Conservation (phyloP, 1,140 invertebrate species). For the Bombus soroeensis region DNA sequence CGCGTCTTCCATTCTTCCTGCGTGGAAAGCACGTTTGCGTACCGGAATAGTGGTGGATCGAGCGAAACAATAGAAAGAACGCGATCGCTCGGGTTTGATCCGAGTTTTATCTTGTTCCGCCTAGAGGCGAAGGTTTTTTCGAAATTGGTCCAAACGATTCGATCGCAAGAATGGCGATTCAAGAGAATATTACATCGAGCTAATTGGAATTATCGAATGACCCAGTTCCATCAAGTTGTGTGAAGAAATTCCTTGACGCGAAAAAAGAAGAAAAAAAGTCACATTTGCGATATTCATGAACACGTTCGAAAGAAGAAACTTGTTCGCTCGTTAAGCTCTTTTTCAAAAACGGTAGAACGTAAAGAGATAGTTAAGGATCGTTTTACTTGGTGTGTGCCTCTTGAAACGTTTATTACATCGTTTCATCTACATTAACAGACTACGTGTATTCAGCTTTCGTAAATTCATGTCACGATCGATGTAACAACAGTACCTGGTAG, state of each 20-base stretch:
- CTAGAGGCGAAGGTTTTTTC: neutral
- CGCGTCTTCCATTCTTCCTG: neutral
- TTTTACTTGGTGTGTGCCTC: neutral
- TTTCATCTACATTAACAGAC: neutral
- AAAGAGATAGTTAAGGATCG: neutral
- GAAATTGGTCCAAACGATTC: neutral
- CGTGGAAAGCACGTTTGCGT: neutral
- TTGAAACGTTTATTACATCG: neutral
- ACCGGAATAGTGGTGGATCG: neutral
- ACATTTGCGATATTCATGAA: neutral
- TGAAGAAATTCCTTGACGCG: neutral
- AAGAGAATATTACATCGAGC: neutral
- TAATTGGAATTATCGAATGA: conserved; percentile 29
- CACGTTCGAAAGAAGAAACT: neutral
- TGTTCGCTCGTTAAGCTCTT: conserved; percentile 2
- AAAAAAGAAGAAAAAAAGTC: too few species aligned
- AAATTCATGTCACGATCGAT: neutral
- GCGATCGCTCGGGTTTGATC: neutral
- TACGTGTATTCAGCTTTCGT: neutral
- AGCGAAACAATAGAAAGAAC: neutral
- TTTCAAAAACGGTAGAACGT: neutral
- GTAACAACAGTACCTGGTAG: neutral
- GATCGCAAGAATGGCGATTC: neutral
- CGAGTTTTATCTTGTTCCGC: neutral
- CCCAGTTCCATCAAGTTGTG: neutral